A percentile compares a stretch with the other conserved stretches of the same genome.
phyloP scores from a whole-genome alignment of 1,140 invertebrate genomes.

The Cyphomyrmex costatus region DNA sequence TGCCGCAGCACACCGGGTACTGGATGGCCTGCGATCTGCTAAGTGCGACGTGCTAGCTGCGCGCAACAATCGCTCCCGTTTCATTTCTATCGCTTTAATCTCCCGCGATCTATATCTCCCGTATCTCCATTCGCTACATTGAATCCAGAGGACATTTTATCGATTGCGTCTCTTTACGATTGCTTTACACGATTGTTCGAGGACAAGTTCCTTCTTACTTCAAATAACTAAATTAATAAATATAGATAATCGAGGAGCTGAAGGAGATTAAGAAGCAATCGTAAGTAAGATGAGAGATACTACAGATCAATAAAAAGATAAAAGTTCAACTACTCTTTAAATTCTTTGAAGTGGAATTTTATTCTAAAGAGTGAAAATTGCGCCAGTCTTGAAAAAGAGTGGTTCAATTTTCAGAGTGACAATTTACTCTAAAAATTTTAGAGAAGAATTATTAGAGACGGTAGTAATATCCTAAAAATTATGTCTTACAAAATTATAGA shows the following conservation, averaged over 20 bases:
- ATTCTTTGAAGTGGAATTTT: no score
- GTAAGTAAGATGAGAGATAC: not conserved
- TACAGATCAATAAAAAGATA: not conserved
- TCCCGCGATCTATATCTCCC: not conserved
- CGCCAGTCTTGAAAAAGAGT: no score
- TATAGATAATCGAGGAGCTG: not conserved
- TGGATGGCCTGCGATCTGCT: slow-evolving; percentile 77
- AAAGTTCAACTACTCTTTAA: no score
- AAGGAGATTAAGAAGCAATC: not conserved
- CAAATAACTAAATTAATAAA: not conserved
- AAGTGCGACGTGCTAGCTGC: slow-evolving; percentile 63
- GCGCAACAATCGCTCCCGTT: slow-evolving; percentile 35
- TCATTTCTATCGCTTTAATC: slow-evolving; percentile 50
- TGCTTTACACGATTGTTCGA: no score
- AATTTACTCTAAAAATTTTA: no score
- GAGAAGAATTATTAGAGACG: not conserved
- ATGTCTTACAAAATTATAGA: not conserved
- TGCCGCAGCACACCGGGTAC: slow-evolving; percentile 74
- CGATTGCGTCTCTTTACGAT: not conserved
- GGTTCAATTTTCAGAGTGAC: no score
- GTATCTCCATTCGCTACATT: not conserved
- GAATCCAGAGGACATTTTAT: not conserved
- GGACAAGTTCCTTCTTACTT: not conserved
- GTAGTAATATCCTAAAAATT: not conserved
- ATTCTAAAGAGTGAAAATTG: no score